Base-by-base conservation (phyloP, 2,888 invertebrate species). In the Melanostoma scalare region DNA sequence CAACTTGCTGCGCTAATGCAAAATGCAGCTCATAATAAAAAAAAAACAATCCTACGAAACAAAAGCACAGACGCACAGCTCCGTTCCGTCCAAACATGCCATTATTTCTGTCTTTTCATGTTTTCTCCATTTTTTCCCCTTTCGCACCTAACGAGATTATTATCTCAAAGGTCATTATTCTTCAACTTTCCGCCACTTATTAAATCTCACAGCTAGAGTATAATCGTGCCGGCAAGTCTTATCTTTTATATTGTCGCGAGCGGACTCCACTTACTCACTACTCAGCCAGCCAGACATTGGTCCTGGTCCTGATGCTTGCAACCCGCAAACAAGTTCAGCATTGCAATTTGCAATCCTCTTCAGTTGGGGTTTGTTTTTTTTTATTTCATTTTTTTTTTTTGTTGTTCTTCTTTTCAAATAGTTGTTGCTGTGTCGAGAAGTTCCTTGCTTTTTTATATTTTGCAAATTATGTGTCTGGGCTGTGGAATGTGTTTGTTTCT, bases 151-250 rank as follows among this genome's bases (percentile, higher is more conserved):
- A 63, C 71, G 38, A 68, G 72, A 77, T 82, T 73, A 44, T 46
- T 82, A 82, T 82, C 72, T 38, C 77, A 77, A 56, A 65, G 78
- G 78, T 82, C 73, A 69, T 82, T 78, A 84, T 78, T 78, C 78
- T 74, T 78, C 58, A 82, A 77, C 81, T 77, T 65, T 78, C 69
- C 65, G 63, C 74, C 78, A 78, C 78, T 82, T 78, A 78, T 82
- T 82, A 78, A 78, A 78, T 69, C 78, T 74, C 69, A 3, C 58
- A 33, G 46, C 52, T 78, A 20, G 20, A 20, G 20, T 20, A 55
- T 78, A 82, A 82, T 82, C 69, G 73, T 65, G 63, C 68, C 53
- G 73, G 69, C 65, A 77, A 69, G 73, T 58, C 82, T 82, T 82
- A 74, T 82, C 77, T 73, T 77, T 68, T 68, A 68, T 63, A 65